Base-by-base conservation (phyloP, 1,140 invertebrate genomes). In the Zaprionus camerounensis region DNA sequence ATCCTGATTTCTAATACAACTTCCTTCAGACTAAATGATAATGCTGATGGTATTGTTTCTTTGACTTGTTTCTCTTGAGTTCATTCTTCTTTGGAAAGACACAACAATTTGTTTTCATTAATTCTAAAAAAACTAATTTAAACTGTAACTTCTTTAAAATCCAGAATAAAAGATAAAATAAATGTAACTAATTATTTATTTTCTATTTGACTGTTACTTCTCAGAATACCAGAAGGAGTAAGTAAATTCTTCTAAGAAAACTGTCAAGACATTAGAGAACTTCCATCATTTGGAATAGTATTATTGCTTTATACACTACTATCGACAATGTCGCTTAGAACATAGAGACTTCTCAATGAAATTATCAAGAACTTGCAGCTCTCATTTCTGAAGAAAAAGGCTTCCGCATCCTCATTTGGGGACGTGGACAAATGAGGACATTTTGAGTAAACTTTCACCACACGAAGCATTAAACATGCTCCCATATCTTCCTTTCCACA, bases 381-480 rank as follows among this genome's bases (percentile, higher is more conserved):
- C 41, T 44, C n/a, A 15, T 15, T 41, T 41, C 38, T 15, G 13
- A 6, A 6, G 5, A 41, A 41, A 41, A 41, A 13, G 12, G 13
- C 38, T 24, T 51, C 3, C 17, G 46, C 20, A 46, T 17, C n/a
- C n/a, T 41, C n/a, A 63, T 63, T 49, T 63, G 15, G 9, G 11
- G 15, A 15, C 38, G 17, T 26, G 11, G 17, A 34, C 5, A 49
- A 49, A 49, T 49, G 28, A 36, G 31, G 31, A 34, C 12, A 53
- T 53, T 22, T 15, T 17, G 24, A 6, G 17, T 11, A 56, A 75
- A 57, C 41, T 64, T 58, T 64, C 4, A 41, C 31, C n/a, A 24
- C 11, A 56, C 31, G 31, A 68, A 41, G 24, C 28, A 63, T 75
- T 64, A 41, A 77, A 56, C 77, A 83, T 80, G 76, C n/a, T 46